phyloP scores from a whole-genome alignment of 2,113 vertebrate species.

The Aptenodytes patagonicus region DNA sequence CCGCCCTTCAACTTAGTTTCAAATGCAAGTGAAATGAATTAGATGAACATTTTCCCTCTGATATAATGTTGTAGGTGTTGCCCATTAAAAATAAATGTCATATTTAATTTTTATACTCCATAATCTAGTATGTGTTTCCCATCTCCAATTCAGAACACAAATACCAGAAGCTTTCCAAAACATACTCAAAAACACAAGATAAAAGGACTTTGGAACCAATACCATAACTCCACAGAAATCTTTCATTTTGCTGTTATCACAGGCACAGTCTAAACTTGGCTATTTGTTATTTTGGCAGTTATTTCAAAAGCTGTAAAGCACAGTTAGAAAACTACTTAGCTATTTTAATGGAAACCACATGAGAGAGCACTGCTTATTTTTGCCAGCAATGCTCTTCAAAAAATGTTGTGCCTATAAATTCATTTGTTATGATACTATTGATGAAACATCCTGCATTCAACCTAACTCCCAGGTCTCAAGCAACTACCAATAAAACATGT shows the following conservation, averaged over 20 bases:
- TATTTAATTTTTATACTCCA: neutral
- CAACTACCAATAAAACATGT: neutral
- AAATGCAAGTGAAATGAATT: neutral
- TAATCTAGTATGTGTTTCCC: neutral
- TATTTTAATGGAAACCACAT: constrained; percentile 12
- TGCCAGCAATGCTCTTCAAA: neutral
- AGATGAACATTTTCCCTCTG: neutral
- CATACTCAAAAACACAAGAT: neutral
- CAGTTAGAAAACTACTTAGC: neutral
- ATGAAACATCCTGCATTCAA: neutral
- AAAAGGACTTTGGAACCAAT: constrained; percentile 4
- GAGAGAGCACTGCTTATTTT: neutral
- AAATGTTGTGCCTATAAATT: neutral
- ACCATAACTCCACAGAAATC: neutral
- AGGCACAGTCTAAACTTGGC: constrained; percentile 17
- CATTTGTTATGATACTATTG: neutral
- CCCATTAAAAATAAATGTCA: neutral
- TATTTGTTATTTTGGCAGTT: constrained; percentile 27
- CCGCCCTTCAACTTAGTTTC: neutral
- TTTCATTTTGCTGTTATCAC: neutral
- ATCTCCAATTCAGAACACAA: neutral
- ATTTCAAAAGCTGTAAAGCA: constrained; percentile 30
- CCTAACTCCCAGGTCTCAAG: neutral
- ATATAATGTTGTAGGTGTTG: neutral
- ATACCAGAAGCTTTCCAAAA: constrained; percentile 13